Base-by-base conservation (phyloP, 2,888 invertebrate genomes). In the Prosopocoilus inquinatus region DNA sequence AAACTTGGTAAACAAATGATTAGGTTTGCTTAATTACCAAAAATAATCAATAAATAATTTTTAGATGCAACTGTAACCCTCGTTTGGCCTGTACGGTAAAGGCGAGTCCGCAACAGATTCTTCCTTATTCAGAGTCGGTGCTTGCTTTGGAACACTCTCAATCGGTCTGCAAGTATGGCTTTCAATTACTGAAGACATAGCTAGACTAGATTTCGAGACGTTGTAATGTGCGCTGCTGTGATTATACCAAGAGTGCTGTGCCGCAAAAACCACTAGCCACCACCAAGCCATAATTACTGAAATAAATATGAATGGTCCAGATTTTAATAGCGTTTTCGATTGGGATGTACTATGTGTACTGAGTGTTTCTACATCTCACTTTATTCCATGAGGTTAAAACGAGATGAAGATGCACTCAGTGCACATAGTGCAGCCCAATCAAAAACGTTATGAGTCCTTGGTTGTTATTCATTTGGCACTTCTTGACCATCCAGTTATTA, bases 211-310 rank as follows among this genome's bases (percentile, higher is more conserved):
- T 7, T 36, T 7, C 1, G 50, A 33, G 3, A 16, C 12, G 15
- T 8, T 47, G 9, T 13, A 47, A 11, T 11, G 9, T 34, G 13
- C 3, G 3, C 13, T 20, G 28, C 28, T 16, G 9, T 52, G 28
- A 2, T 15, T n/a, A 2, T 46, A 47, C 53, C 53, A 53, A 3
- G 47, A 15, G 8, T 41, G 33, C 9, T 53, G 53, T 8, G 53
- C 53, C 7, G 41, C 47, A 41, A 53, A 53, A 8, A 53, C 53
- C 2, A 47, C 39, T 41, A 53, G 11, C 53, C 53, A 53, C 53
- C 53, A 53, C 53, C 53, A 53, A 3, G 47, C 33, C 41, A 53
- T 53, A 5, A 47, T 11, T 3, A 41, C 53, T 53, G 47, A 32
- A 50, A 50, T 33, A 15, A 15, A 9, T 3, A 41, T 15, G 15